phyloP scores from a whole-genome alignment of 2,888 invertebrate genomes.

The Agrenia bidenticulata region DNA sequence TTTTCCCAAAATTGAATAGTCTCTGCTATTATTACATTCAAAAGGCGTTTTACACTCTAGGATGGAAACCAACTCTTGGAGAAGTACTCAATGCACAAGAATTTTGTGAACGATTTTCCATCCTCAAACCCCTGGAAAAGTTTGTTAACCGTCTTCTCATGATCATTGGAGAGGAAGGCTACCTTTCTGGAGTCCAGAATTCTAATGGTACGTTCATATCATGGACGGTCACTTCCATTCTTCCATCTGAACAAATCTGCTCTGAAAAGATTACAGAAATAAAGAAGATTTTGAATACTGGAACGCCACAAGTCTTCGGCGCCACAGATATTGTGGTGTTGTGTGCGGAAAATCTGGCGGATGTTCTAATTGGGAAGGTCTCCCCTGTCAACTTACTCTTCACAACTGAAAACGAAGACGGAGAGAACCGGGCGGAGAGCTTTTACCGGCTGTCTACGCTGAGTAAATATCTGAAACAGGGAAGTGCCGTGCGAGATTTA shows the following conservation, averaged over 20 bases:
- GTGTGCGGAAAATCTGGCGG: slow-evolving; percentile 14
- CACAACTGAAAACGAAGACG: slow-evolving; percentile 2
- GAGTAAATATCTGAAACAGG: not conserved
- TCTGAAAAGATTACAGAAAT: not conserved
- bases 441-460: not conserved
- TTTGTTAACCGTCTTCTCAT: not conserved
- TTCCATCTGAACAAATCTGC: not conserved
- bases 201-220: not conserved
- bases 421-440: not conserved
- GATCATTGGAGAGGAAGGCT: slow-evolving; percentile 10
- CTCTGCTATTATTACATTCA: not conserved
- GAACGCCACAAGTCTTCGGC: not conserved
- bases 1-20: not conserved
- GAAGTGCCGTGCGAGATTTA: not conserved
- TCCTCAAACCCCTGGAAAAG: not conserved
- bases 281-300: not conserved
- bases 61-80: slow-evolving; percentile 9
- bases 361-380: slow-evolving; percentile 10
- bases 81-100: not conserved
- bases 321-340: not conserved
- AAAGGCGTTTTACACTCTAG: not conserved
- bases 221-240: not conserved
- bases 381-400: slow-evolving; percentile 21
- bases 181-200: not conserved
- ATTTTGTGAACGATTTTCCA: not conserved